These are phyloP conservation scores for Luehdorfia chinensis DNA, from an alignment of 1,140 invertebrate genomes.

Conservation along the genomic window DNA sequence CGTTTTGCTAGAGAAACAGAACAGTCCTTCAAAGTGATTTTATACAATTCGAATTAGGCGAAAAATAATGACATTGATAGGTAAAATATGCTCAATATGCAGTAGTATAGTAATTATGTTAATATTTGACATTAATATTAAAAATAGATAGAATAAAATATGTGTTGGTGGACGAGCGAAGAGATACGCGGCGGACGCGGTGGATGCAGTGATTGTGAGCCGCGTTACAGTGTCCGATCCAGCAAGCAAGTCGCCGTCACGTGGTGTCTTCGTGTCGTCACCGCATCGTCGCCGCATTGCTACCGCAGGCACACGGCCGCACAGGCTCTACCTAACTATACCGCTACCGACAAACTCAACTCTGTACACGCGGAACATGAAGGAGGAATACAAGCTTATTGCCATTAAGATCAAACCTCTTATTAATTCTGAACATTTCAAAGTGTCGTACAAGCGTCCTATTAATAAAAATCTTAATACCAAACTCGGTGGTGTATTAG, in stretches of 20 bases:
- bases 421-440: constrained; percentile 33
- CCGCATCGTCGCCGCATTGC: constrained; percentile 16
- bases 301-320: constrained; percentile 20
- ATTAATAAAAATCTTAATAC: constrained; percentile 44
- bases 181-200: constrained; percentile 55
- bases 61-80: constrained; percentile 76
- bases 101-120: constrained; percentile 74
- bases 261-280: not conserved
- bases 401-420: constrained; percentile 29
- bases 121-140: constrained; percentile 77
- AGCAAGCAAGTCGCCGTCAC: constrained; percentile 22
- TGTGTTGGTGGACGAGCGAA: constrained; percentile 73
- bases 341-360: constrained; percentile 40
- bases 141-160: constrained; percentile 76
- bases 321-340: constrained; percentile 31
- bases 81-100: constrained; percentile 75
- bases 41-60: constrained; percentile 75
- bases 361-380: constrained; percentile 38
- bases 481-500: constrained; percentile 35
- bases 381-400: constrained; percentile 39
- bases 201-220: constrained; percentile 25
- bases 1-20: constrained; percentile 66
- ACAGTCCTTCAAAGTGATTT: constrained; percentile 71
- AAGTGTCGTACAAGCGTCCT: constrained; percentile 42
- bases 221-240: constrained; percentile 55